Conservation (phyloP, 2,888 invertebrate genomes). For the Drosophila diplacantha region DNA sequence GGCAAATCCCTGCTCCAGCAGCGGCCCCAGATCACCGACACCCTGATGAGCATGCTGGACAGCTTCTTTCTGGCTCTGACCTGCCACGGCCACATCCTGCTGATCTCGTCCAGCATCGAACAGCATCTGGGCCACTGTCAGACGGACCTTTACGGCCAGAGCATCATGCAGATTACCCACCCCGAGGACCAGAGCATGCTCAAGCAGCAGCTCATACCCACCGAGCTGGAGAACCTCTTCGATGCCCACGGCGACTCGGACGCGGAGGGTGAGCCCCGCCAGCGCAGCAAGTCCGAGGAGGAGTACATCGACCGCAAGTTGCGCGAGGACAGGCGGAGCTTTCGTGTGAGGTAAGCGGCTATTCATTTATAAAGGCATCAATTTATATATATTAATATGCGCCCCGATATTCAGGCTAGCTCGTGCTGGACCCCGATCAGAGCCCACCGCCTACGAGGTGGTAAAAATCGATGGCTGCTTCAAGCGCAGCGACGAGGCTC, state of each 20-base stretch:
- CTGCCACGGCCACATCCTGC: constrained; percentile 89
- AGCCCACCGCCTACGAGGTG: constrained; percentile 84
- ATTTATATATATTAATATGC: too few species aligned
- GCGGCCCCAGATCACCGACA: constrained; percentile 81
- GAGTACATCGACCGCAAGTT: constrained; percentile 75
- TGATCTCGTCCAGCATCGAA: constrained; percentile 90
- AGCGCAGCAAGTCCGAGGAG: constrained; percentile 77
- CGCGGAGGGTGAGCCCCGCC: constrained; percentile 80
- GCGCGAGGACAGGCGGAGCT: constrained; percentile 79
- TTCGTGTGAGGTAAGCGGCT: constrained; percentile 78
- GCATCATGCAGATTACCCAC: constrained; percentile 88
- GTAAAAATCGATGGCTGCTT: constrained; percentile 84
- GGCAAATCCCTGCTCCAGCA: constrained; percentile 79
- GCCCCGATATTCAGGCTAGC: constrained; percentile 77
- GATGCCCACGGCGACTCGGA: constrained; percentile 78
- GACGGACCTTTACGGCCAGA: constrained; percentile 90
- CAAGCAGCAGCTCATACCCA: constrained; percentile 82
- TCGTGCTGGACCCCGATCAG: constrained; percentile 85
- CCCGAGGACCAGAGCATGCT: constrained; percentile 87
- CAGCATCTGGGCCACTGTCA: constrained; percentile 90
- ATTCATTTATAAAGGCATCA: not conserved
- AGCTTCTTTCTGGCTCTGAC: constrained; percentile 90
- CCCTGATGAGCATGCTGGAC: constrained; percentile 83
- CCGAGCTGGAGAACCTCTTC: constrained; percentile 77
- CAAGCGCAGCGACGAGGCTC: constrained; percentile 80